Base-by-base conservation (phyloP, 2,113 vertebrate genomes). In the Platichthys stellatus region DNA sequence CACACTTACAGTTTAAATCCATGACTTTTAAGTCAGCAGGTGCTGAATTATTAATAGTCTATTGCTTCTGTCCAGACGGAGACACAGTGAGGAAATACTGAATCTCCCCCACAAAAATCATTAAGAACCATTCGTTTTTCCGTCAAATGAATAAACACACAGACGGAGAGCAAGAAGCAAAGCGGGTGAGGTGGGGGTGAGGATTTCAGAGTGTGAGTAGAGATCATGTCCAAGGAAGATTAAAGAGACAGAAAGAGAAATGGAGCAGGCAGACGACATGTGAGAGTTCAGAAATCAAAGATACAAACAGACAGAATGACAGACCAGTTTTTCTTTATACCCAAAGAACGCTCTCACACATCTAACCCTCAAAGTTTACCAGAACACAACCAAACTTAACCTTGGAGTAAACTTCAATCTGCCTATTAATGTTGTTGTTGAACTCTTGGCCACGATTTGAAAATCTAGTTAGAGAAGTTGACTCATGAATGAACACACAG, bases 41-140 rank as follows among this genome's bases (percentile, higher is more conserved):
- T 75, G 78, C 24, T 91, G 69, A 90, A 89, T 86, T 90, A 88
- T 87, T 86, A 77, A 85, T 78, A 51, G 40, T 68, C 38, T 54
- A 35, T 87, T 87, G 82, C 63, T 69, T 65, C 67, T 82, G 71
- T 73, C 76, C 76, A 85, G 76, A 81, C 61, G 5, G 63, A 82
- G 56, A 84, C 26, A 70, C 43, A 28, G 71, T 18, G 71, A 72
- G 74, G 63, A 81, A 77, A 83, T 28, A 66, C 11, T 68, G 61
- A 80, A 75, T 74, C 73, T 82, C 63, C 56, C 62, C 62, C 56
- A 2, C 9, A 43, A 63, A 40, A 40, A 80, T 84, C 78, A 81
- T 88, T 82, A 88, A 59, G 63, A 77, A 26, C 62, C 69, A 84
- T 80, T 86, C 85, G 69, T 68, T 51, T 80, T 69, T n/a, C 21